phyloP scores from a whole-genome alignment of 2,888 invertebrate genomes.

The Drosophila cyrtoloma region DNA sequence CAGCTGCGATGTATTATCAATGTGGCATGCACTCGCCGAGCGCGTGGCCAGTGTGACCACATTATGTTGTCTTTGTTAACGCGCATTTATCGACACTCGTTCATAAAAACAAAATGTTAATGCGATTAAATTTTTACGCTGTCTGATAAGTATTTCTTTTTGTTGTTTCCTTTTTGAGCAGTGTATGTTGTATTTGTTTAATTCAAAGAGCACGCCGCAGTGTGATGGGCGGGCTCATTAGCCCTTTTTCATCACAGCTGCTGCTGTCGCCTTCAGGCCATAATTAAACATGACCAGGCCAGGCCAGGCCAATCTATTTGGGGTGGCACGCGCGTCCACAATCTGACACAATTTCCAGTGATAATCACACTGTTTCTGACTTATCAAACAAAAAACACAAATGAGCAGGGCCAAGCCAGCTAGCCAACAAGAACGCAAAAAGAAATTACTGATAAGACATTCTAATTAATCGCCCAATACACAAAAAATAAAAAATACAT shows the following conservation, averaged over 20 bases:
- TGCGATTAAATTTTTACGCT: conserved; percentile 21
- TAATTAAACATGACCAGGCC: not conserved
- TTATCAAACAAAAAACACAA: conserved; percentile 32
- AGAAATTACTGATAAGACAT: conserved; percentile 32
- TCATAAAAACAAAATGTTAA: conserved; percentile 42
- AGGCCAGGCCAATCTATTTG: not conserved
- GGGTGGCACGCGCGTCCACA: conserved; percentile 6
- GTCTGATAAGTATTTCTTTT: conserved; percentile 29
- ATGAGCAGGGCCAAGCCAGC: conserved; percentile 19
- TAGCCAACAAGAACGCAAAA: conserved; percentile 8
- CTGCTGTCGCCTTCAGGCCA: not conserved
- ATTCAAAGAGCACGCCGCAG: not conserved
- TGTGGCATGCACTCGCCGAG: conserved; percentile 30
- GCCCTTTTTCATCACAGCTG: conserved; percentile 9
- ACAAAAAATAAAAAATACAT: conserved; percentile 7
- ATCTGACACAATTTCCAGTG: conserved; percentile 28
- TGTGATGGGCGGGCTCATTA: conserved; percentile 18
- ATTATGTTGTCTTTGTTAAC: conserved; percentile 9
- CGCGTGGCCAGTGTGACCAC: conserved; percentile 45
- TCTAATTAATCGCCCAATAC: not conserved
- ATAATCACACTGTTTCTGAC: conserved; percentile 31
- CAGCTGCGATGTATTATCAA: conserved; percentile 9
- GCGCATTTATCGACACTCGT: conserved; percentile 31
- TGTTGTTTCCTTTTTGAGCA: not conserved
- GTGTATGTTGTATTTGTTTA: not conserved